These are phyloP conservation scores for Mantis religiosa DNA, from an alignment of 2,888 invertebrate genomes.

Conservation along the genomic window DNA sequence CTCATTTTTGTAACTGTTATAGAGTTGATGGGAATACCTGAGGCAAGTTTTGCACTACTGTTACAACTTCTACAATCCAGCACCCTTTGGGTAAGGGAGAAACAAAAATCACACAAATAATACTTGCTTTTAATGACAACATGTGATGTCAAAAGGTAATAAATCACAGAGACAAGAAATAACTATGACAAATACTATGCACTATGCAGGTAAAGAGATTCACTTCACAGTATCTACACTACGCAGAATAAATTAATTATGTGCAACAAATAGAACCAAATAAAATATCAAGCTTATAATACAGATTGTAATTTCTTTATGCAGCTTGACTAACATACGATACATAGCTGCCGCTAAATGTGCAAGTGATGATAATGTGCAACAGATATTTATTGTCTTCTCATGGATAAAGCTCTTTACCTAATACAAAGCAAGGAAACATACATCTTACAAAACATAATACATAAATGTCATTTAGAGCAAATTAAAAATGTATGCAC, in stretches of 20 bases:
- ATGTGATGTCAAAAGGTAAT: background rate
- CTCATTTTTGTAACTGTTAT: background rate
- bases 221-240: background rate
- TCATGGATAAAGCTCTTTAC: background rate
- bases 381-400: background rate
- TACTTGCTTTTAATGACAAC: background rate
- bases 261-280: background rate
- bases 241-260: conserved; percentile 13
- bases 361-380: conserved; percentile 1
- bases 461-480: background rate
- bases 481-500: background rate
- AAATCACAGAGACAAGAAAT: background rate
- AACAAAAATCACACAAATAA: background rate
- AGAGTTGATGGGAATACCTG: background rate
- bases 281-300: conserved; percentile 1
- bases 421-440: background rate
- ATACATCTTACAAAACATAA: background rate
- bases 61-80: background rate
- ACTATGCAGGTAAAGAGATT: background rate
- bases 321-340: background rate
- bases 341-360: background rate
- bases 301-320: background rate
- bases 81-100: background rate
- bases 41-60: background rate
- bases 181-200: background rate